phyloP scores from a whole-genome alignment of 2,797 vertebrate species.

The Phoxinus dragarum region DNA sequence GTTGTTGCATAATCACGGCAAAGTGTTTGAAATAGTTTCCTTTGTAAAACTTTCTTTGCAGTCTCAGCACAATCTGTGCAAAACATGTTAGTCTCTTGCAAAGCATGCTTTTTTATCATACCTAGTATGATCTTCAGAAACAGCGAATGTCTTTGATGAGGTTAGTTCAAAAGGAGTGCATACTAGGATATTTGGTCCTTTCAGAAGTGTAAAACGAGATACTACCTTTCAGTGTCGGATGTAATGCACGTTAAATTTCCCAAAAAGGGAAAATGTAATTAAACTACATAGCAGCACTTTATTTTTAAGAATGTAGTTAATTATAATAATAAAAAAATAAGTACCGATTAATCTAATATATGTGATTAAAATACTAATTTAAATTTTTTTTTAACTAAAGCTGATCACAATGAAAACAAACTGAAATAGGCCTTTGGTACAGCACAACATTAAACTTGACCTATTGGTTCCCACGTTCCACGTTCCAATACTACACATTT shows the following conservation, averaged over 20 bases:
- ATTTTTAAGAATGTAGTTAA: background rate
- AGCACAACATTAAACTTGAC: background rate
- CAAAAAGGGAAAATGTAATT: background rate
- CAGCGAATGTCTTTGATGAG: background rate
- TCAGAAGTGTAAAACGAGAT: conserved; percentile 5
- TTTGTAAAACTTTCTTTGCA: conserved; percentile 21
- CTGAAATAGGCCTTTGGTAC: background rate
- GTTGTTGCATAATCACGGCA: background rate
- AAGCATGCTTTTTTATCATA: conserved; percentile 17
- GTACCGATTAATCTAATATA: background rate
- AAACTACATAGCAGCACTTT: conserved; percentile 18
- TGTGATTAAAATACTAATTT: background rate
- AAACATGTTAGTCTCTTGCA: background rate
- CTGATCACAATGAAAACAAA: background rate
- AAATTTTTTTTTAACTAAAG: background rate
- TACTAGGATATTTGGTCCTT: background rate
- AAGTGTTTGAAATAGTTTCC: background rate
- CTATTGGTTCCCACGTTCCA: background rate
- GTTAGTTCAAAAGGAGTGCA: conserved; percentile 6
- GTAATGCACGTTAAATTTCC: background rate
- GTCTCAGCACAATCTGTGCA: conserved; percentile 1
- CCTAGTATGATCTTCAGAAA: conserved; percentile 12
- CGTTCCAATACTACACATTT: background rate
- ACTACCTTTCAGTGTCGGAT: background rate
- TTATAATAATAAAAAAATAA: background rate